Percentiles rank a stretch among this genome's conserved stretches.
These are phyloP conservation scores for Prosapia bicincta DNA, from an alignment of 2,888 invertebrate species.

Conservation along the genomic window DNA sequence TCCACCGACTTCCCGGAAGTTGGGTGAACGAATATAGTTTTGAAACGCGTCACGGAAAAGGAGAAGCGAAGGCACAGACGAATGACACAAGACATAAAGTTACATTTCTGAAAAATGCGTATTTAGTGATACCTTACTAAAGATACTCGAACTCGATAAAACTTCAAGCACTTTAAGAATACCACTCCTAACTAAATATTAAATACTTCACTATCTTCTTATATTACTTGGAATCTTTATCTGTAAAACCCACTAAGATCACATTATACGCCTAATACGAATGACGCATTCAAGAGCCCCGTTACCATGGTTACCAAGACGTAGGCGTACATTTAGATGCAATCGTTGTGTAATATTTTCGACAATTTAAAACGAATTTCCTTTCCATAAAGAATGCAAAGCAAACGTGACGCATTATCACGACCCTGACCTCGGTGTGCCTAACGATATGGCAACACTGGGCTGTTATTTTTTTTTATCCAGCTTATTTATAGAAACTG, in stretches of 20 bases:
- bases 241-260: neutral
- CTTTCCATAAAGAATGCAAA: neutral
- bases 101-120: too few relatives aligned
- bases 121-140: too few relatives aligned
- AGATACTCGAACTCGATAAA: too few relatives aligned
- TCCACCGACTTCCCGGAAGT: too few relatives aligned
- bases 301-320: neutral
- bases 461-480: neutral
- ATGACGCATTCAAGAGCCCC: neutral
- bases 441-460: neutral
- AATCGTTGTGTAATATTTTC: neutral
- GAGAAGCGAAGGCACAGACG: too few relatives aligned
- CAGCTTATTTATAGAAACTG: neutral
- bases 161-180: too few relatives aligned
- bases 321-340: neutral
- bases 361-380: neutral
- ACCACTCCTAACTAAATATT: too few relatives aligned
- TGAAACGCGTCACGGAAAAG: too few relatives aligned
- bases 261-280: neutral
- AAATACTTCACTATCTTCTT: too few relatives aligned
- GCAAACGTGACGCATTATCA: neutral
- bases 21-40: too few relatives aligned
- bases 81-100: too few relatives aligned
- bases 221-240: too few relatives aligned
- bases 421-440: neutral